Base-by-base conservation (phyloP, 2,113 vertebrate species). In the Columba janthina region DNA sequence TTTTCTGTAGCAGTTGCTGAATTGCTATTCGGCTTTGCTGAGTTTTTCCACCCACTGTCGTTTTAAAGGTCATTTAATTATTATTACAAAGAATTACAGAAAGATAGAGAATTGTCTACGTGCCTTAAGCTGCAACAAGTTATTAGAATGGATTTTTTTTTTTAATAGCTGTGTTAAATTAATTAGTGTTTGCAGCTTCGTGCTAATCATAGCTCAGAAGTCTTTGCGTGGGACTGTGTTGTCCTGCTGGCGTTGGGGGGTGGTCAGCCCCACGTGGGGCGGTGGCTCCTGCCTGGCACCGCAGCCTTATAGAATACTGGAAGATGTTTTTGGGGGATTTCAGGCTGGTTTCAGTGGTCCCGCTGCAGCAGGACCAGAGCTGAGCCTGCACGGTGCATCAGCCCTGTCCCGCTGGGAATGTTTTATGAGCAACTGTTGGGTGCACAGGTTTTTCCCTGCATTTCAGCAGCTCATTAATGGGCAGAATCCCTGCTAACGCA, bases 21-120 rank as follows among this genome's bases (percentile, higher is more conserved):
- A 77, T 60, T 53, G 76, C 77, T 62, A 11, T 77, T 92, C 62
- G 48, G 92, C 78, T 90, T 93, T 77, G 38, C 46, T 6, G 56
- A 54, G 13, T 77, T 88, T 86, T 96, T 62, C 89, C 93, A 28
- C 93, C 76, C 88, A 74, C 80, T 94, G 90, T 90, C 69, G 26
- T 92, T 96, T 82, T 80, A 96, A 97, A 97, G 94, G 95, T 95
- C 88, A 94, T 81, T 96, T 94, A 83, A 88, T 96, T 96, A 93
- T 76, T 92, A 81, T 92, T 94, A 90, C 85, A 58, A 83, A 94
- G 89, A 94, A 90, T 78, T 94, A 66, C 69, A 16, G 65, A 83
- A 93, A 95, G 70, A 91, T 20, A 88, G 88, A 76, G 26, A 91
- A 72, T 71, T 89, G 69, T 80, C 83, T 60, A 74, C 90, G 78